Percentiles rank a stretch among this genome's conserved stretches.
These are phyloP conservation scores for Actinostola sp. DNA, from an alignment of 92 coral and sea anemone species.

Conservation along the genomic window DNA sequence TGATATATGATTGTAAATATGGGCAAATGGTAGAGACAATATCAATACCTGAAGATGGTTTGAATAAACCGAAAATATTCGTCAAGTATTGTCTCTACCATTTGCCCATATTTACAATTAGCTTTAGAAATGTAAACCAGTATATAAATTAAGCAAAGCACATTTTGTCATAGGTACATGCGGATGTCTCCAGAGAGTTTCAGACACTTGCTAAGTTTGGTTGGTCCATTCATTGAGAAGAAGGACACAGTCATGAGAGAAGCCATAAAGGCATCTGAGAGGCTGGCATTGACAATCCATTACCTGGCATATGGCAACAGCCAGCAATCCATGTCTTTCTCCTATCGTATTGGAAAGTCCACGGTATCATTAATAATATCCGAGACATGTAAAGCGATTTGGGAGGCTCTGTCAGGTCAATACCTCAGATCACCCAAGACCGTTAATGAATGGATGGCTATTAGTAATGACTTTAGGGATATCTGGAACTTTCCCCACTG, in stretches of 20 bases:
- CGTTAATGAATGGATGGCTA: constrained; percentile 52
- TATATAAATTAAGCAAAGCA: too few relatives aligned
- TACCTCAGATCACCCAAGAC: constrained; percentile 52
- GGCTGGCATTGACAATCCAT: constrained; percentile 39
- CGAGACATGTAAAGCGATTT: constrained; percentile 58
- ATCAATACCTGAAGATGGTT: too few relatives aligned
- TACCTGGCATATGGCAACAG: constrained; percentile 49
- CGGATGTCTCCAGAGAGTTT: constrained; percentile 51
- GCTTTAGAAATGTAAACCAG: background rate
- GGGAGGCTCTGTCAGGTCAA: constrained; percentile 43
- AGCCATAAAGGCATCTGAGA: constrained; percentile 58
- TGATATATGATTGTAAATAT: too few relatives aligned
- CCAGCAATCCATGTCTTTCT: constrained; percentile 49
- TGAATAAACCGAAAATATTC: too few relatives aligned
- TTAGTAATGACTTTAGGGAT: constrained; percentile 32
- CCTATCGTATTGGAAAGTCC: constrained; percentile 26
- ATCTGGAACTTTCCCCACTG: constrained; percentile 69
- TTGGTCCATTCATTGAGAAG: constrained; percentile 41
- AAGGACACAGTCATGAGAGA: constrained; percentile 44
- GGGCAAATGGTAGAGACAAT: too few relatives aligned
- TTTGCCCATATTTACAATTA: too few relatives aligned
- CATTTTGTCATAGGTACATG: constrained; percentile 19
- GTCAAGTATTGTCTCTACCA: too few relatives aligned
- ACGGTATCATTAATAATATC: constrained; percentile 46
- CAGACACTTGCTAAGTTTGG: constrained; percentile 31